Evolutionary conservation across 2,797 vertebrate genomes (phyloP), one percentile per base, ranked within the genome.

Genomic region (Eurystomus glaucurus): DNA sequence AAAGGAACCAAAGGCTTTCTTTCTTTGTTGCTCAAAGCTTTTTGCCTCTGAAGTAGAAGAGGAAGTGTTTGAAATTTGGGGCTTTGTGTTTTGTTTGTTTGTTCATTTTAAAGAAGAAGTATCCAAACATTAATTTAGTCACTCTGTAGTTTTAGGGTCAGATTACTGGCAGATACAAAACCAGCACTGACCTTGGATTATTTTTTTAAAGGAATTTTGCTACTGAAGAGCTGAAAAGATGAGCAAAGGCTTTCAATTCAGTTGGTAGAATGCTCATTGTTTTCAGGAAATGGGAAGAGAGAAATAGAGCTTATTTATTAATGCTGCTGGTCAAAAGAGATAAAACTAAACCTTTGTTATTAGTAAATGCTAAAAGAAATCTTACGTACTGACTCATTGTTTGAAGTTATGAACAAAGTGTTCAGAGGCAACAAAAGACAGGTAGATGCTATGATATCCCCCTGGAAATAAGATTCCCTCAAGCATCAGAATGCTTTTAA

Each of bases 401-500:
- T 88, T 94, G 52, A 82, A 82, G 58, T 64, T 79, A 41, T 5
- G 60, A 94, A 54, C 35, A 54, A 80, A 72, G 13, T 48, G 28
- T 57, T 87, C 70, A 66, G 75, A 90, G 70, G 18, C 51, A 89
- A 79, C 23, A 60, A 77, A 93, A 91, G 64, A 66, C 74, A 89
- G 83, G 88, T 88, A 87, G 66, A 61, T 93, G 28, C 58, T 77
- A 41, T 28, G 48, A 82, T 68, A 68, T 77, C 9, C 25, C 51
- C 26, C 33, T 64, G 77, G 80, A 92, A 96, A 75, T 77, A 62
- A 86, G 62, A 70, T n/a, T 95, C 31, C 21, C 26, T 84, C 20
- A 77, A 70, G 60, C 80, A 91, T 76, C 72, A 92, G 86, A 93
- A 93, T 68, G 52, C 81, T 95, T 92, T 94, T 87, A 95, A 57